Conservation (phyloP, 92 coral and sea anemone genomes). For the Umimayanthus kanabou region DNA sequence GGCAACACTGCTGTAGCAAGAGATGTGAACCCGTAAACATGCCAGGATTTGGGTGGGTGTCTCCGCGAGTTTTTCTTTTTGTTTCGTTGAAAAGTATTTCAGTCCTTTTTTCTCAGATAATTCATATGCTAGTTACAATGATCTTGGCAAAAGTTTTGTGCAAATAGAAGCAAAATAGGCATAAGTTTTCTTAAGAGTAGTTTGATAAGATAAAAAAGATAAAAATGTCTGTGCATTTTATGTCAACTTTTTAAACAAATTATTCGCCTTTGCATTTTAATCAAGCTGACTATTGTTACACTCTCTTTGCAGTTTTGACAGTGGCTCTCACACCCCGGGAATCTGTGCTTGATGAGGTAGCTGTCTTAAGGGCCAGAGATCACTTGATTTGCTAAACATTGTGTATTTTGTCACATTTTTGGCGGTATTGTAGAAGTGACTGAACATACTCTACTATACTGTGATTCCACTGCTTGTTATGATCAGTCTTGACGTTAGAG, state of each 20-base stretch:
- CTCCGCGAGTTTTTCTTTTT: too few relatives aligned
- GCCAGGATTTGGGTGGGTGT: background rate
- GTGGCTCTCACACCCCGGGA: background rate
- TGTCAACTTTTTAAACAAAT: background rate
- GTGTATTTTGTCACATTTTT: background rate
- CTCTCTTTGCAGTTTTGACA: background rate
- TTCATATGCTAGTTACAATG: too few relatives aligned
- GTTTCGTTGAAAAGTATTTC: too few relatives aligned
- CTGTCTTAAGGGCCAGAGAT: background rate
- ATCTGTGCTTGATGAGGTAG: background rate
- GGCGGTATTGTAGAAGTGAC: background rate
- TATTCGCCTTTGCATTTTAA: background rate
- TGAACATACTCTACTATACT: background rate
- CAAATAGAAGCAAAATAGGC: too few relatives aligned
- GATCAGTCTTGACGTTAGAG: background rate
- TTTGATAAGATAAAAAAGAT: too few relatives aligned
- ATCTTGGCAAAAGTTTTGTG: too few relatives aligned
- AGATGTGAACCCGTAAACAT: background rate
- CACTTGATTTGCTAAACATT: background rate
- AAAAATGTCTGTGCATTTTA: too few relatives aligned
- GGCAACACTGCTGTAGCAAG: background rate
- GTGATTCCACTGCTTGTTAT: background rate
- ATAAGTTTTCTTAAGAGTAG: too few relatives aligned
- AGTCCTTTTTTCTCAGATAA: too few relatives aligned
- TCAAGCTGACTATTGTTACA: background rate